Evolutionary conservation across 2,797 vertebrate species (phyloP).

Genomic region (Scyliorhinus canicula): DNA sequence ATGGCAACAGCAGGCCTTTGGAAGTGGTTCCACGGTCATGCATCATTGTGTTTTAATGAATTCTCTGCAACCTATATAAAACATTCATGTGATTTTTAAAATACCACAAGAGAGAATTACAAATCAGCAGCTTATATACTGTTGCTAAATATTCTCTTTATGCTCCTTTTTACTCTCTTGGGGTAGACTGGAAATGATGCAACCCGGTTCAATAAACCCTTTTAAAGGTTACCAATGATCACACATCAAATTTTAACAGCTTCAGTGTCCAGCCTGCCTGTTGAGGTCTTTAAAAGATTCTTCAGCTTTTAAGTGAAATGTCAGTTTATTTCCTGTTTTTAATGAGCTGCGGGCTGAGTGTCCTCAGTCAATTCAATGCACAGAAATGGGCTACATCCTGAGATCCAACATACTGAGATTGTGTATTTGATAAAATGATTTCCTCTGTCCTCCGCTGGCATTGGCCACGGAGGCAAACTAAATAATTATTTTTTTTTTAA

Average conservation of each 20-base stretch:
- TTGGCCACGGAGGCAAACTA: not conserved
- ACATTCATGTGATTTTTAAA: conserved; percentile 30
- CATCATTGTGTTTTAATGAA: conserved; percentile 6
- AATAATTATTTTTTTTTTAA: not conserved
- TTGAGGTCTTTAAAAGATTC: conserved; percentile 29
- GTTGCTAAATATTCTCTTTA: conserved; percentile 33
- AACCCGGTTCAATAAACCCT: conserved; percentile 22
- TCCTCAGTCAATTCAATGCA: not conserved
- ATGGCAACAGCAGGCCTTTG: not conserved
- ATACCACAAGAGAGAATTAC: conserved; percentile 29
- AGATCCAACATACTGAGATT: not conserved
- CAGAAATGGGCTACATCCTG: not conserved
- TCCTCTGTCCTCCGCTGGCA: not conserved
- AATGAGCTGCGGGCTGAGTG: not conserved
- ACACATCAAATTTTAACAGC: conserved; percentile 25
- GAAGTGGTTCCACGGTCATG: not conserved
- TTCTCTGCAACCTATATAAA: conserved; percentile 28
- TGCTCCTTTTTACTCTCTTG: conserved; percentile 3
- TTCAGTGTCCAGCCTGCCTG: not conserved
- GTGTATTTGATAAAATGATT: not conserved
- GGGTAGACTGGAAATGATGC: not conserved
- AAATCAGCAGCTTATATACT: conserved; percentile 8
- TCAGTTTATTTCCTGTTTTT: conserved; percentile 35
- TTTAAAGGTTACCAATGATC: conserved; percentile 35
- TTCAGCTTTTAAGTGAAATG: conserved; percentile 29